These are phyloP conservation scores for Takifugu rubripes DNA, from an alignment of 2,797 vertebrate species.

Conservation along the genomic window DNA sequence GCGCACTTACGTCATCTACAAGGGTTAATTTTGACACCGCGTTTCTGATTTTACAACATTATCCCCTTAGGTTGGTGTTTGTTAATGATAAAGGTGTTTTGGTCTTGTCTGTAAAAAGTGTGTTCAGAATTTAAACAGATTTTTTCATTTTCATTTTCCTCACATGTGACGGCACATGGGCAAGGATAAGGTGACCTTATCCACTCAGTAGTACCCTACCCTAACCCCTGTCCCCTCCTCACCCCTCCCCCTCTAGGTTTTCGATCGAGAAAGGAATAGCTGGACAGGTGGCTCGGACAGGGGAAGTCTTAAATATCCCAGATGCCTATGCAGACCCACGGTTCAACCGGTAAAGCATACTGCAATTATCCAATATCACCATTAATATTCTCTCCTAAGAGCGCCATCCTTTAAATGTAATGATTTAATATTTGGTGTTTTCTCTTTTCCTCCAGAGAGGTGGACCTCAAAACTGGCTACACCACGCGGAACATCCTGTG, in stretches of 20 bases:
- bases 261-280: conserved; percentile 99
- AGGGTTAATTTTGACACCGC: too few species aligned
- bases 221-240: conserved; percentile 1
- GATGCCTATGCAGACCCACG: conserved; percentile 99
- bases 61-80: too few species aligned
- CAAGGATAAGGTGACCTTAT: background rate
- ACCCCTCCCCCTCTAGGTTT: conserved; percentile 77
- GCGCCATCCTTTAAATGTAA: background rate
- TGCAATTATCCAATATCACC: background rate
- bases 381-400: background rate
- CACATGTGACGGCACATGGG: too few species aligned
- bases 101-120: too few species aligned
- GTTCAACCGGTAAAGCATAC: conserved; percentile 89
- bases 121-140: too few species aligned
- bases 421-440: background rate
- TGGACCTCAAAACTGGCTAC: conserved; percentile 98
- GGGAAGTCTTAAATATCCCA: conserved; percentile 97
- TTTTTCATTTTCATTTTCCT: too few species aligned
- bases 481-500: conserved; percentile 98
- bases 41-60: too few species aligned
- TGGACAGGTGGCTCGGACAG: conserved; percentile 95
- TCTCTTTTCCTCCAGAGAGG: conserved; percentile 80
- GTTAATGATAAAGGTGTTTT: too few species aligned
- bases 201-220: background rate
- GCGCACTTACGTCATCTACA: too few species aligned